phyloP scores from a whole-genome alignment of 1,140 invertebrate genomes.

The Hirudo medicinalis region DNA sequence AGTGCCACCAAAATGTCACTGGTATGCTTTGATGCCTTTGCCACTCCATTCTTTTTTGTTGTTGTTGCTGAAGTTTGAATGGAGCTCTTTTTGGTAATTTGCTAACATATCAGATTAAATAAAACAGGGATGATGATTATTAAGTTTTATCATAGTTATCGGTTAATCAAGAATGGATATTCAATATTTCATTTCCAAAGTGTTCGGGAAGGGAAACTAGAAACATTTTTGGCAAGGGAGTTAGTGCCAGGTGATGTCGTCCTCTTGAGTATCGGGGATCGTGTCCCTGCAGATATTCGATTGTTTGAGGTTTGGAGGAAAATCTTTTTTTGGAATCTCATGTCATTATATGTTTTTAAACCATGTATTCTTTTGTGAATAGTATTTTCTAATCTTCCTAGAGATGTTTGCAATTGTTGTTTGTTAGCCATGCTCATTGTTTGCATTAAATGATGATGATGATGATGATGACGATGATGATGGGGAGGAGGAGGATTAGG shows the following conservation, averaged over 20 bases:
- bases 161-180: background rate
- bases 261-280: conserved; percentile 77
- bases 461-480: too few species aligned
- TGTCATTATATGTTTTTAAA: background rate
- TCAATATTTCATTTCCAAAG: conserved; percentile 27
- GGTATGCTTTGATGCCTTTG: conserved; percentile 32
- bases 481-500: too few species aligned
- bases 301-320: conserved; percentile 58
- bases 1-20: conserved; percentile 58
- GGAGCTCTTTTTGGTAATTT: background rate
- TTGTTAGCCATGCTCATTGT: too few species aligned
- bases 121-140: too few species aligned
- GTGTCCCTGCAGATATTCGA: conserved; percentile 87
- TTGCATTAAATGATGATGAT: too few species aligned
- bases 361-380: too few species aligned
- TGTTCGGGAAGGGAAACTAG: conserved; percentile 69
- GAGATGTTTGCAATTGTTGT: too few species aligned
- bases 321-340: background rate
- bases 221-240: conserved; percentile 81
- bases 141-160: too few species aligned
- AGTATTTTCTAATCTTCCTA: too few species aligned
- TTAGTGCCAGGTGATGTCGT: conserved; percentile 97
- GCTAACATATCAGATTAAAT: too few species aligned
- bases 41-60: background rate
- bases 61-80: background rate